These are phyloP conservation scores for Perca schrenkii DNA, from an alignment of 2,113 vertebrate species.

Conservation along the genomic window DNA sequence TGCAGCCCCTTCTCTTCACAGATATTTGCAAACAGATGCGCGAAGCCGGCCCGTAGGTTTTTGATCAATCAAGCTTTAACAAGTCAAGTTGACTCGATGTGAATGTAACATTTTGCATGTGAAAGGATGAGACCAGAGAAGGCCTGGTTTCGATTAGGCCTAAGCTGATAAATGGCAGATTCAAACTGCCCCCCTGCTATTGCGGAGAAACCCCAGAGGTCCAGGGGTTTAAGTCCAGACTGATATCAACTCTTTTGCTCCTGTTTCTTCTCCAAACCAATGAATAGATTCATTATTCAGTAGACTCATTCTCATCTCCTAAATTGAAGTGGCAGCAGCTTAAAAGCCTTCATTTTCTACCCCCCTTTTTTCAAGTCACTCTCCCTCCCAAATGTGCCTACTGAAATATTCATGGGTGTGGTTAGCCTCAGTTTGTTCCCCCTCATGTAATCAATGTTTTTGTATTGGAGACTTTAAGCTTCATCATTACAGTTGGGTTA, in stretches of 20 bases:
- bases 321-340: conserved; percentile 84
- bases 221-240: conserved; percentile 83
- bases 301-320: conserved; percentile 82
- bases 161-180: conserved; percentile 88
- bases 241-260: conserved; percentile 82
- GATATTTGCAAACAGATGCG: conserved; percentile 90
- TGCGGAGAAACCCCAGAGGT: conserved; percentile 79
- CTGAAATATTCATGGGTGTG: conserved; percentile 73
- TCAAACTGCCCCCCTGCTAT: conserved; percentile 79
- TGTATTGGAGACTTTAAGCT: conserved; percentile 9
- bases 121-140: conserved; percentile 76
- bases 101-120: conserved; percentile 86
- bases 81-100: conserved; percentile 87
- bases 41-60: conserved; percentile 57
- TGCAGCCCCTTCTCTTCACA: conserved; percentile 21
- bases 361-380: conserved; percentile 21
- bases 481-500: not conserved
- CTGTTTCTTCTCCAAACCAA: conserved; percentile 79
- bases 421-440: conserved; percentile 31
- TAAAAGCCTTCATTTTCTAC: conserved; percentile 61
- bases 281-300: conserved; percentile 87
- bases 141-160: conserved; percentile 84
- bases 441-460: conserved; percentile 12
- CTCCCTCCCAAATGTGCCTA: conserved; percentile 56
- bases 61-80: conserved; percentile 89